These are phyloP conservation scores for Abscondita cerata DNA, from an alignment of 2,888 invertebrate genomes.

Conservation along the genomic window DNA sequence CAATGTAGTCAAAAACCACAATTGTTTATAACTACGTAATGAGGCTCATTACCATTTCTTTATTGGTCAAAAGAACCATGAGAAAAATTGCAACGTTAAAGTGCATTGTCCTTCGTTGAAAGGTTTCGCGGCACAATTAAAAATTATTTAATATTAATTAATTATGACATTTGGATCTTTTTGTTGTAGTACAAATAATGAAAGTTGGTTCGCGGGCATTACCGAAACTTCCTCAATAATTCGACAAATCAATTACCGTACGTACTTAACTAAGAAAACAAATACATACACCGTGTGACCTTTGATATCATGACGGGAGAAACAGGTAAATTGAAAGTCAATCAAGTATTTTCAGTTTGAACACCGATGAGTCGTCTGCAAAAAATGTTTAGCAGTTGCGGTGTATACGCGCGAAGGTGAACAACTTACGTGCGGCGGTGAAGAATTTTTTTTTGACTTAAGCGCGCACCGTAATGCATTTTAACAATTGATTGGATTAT, in stretches of 20 bases:
- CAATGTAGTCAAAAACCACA: too few species aligned
- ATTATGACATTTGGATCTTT: background rate
- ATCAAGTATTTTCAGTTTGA: slow-evolving; percentile 13
- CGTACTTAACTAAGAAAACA: background rate
- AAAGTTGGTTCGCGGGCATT: background rate
- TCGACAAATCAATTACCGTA: background rate
- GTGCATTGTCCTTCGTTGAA: too few species aligned
- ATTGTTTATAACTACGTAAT: too few species aligned
- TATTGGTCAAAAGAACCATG: too few species aligned
- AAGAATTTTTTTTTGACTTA: too few species aligned
- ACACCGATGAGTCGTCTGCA: slow-evolving; percentile 21
- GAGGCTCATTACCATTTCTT: too few species aligned
- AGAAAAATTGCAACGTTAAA: too few species aligned
- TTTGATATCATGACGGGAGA: slow-evolving; percentile 13
- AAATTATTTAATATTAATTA: background rate
- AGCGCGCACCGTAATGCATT: too few species aligned
- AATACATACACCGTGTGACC: slow-evolving; percentile 5
- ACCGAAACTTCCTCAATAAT: background rate
- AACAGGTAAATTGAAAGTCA: slow-evolving; percentile 13
- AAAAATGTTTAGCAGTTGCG: slow-evolving; percentile 27
- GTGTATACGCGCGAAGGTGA: slow-evolving; percentile 24
- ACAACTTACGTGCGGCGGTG: slow-evolving; percentile 22
- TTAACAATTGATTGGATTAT: too few species aligned
- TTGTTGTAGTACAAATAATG: background rate
- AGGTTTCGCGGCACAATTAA: too few species aligned